phyloP scores from a whole-genome alignment of 1,140 invertebrate genomes.

The Aplysia californica region DNA sequence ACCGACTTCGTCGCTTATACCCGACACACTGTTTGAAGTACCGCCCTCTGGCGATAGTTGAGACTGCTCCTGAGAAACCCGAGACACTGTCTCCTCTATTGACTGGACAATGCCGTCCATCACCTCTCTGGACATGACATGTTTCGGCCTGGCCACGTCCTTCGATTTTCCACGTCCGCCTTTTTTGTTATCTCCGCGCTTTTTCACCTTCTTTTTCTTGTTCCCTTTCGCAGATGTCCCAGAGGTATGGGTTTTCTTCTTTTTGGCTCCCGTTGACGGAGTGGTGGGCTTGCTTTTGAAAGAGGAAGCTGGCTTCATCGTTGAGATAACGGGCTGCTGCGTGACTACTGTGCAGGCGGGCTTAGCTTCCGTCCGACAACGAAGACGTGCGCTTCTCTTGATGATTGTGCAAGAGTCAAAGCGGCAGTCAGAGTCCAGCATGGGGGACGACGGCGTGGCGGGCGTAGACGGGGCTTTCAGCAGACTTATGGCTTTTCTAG shows the following conservation, averaged over 20 bases:
- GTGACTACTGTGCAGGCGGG: not conserved
- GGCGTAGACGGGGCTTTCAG: not conserved
- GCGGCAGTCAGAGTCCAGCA: not conserved
- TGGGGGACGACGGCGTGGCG: not conserved
- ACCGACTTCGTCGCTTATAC: too few species aligned
- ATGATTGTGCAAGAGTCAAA: not conserved
- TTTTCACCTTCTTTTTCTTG: not conserved
- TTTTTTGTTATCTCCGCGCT: not conserved
- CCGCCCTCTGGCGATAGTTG: too few species aligned
- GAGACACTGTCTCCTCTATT: conserved; percentile 18
- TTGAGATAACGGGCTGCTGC: conserved; percentile 5
- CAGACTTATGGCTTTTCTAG: not conserved
- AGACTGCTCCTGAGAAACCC: not conserved
- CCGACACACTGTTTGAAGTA: too few species aligned
- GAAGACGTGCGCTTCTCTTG: conserved; percentile 15
- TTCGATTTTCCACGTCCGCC: not conserved
- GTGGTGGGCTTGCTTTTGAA: not conserved
- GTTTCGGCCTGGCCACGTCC: not conserved
- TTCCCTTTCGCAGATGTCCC: not conserved
- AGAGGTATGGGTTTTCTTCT: not conserved
- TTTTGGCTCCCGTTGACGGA: too few species aligned
- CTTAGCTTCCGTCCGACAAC: not conserved
- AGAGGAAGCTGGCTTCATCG: conserved; percentile 4
- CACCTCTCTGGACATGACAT: not conserved
- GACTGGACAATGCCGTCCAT: conserved; percentile 24